Evolutionary conservation across 2,888 invertebrate species (phyloP), one percentile per base, ranked within the genome.

Genomic region (Agrypnus murinus): DNA sequence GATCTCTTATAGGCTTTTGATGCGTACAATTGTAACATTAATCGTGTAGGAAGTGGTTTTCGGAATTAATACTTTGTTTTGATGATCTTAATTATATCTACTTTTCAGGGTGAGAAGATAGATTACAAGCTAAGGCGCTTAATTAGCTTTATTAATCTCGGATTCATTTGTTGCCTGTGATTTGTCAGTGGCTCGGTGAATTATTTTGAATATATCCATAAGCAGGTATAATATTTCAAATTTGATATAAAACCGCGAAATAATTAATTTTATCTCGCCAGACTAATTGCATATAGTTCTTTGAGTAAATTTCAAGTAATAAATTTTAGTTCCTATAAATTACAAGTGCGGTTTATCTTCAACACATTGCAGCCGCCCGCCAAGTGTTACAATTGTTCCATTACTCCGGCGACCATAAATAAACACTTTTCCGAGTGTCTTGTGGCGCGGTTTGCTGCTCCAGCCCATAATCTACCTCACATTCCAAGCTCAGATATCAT

Each of bases 331-430:
- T 79, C 74, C 77, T 77, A 80, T 81, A 80, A 81, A 81, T 81
- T 81, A 81, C 77, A 73, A 65, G 72, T 75, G 75, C 78, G 81
- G 80, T 81, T 81, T 81, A 80, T 81, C 79, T 81, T 73, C 72
- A 78, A 79, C 81, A 80, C 77, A 78, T 78, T 78, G 77, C 78
- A 76, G 78, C 75, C 78, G 77, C 79, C 78, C 77, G 75, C 75
- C 77, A 79, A 80, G 76, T 80, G 79, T 77, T 78, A 77, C 81
- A 80, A 82, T 82, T 82, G 81, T 81, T 82, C 81, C 80, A 81
- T 82, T 82, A 82, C 80, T 74, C 77, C 69, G 48, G 72, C 69
- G 72, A 74, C 78, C 71, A 80, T 81, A 81, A 81, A 81, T 81
- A 81, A 81, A 79, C 79, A 80, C 79, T 79, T 79, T 80, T 80